A percentile compares a stretch with the other conserved stretches of the same genome.
Evolutionary conservation across 2,888 invertebrate species (phyloP).

Genomic region (Schrankia costaestrigalis): DNA sequence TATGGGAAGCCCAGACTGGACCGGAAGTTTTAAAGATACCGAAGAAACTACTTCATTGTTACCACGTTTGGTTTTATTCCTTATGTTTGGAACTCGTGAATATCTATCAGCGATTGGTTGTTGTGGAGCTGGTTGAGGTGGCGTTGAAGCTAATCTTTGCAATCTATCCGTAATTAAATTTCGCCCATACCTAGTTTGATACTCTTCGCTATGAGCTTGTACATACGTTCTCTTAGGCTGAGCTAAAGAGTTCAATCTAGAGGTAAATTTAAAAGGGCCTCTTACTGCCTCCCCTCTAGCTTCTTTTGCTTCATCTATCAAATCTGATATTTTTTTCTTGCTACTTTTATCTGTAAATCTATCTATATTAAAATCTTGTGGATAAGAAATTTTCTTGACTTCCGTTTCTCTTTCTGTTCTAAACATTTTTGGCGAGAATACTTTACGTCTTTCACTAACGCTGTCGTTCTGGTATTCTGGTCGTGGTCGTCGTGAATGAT

Average conservation of each 20-base stretch:
- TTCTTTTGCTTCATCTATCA: slow-evolving; percentile 69
- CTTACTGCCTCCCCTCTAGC: slow-evolving; percentile 71
- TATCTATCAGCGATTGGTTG: slow-evolving; percentile 24
- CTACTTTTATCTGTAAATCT: slow-evolving; percentile 32
- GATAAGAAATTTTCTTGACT: slow-evolving; percentile 24
- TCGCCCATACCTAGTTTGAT: slow-evolving; percentile 48
- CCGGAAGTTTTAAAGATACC: slow-evolving; percentile 29
- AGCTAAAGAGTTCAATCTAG: slow-evolving; percentile 61
- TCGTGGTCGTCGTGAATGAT: slow-evolving; percentile 40
- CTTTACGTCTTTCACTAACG: too few relatives aligned
- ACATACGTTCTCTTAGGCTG: slow-evolving; percentile 64
- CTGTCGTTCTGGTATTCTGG: slow-evolving; percentile 39
- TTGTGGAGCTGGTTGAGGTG: slow-evolving; percentile 12
- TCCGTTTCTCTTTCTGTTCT: slow-evolving; percentile 23
- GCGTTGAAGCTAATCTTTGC: slow-evolving; percentile 38
- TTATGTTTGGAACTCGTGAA: slow-evolving; percentile 14
- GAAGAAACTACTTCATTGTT: slow-evolving; percentile 22
- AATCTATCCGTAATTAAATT: slow-evolving; percentile 45
- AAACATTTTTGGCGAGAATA: slow-evolving; percentile 16
- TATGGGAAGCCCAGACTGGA: slow-evolving; percentile 43
- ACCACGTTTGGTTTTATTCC: slow-evolving; percentile 29
- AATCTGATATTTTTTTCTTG: slow-evolving; percentile 52
- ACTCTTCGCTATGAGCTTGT: slow-evolving; percentile 57
- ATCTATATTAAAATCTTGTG: slow-evolving; percentile 30
- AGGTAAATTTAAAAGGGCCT: slow-evolving; percentile 54